Conservation (phyloP, 2,888 invertebrate species). For the Nomada goodeniana region DNA sequence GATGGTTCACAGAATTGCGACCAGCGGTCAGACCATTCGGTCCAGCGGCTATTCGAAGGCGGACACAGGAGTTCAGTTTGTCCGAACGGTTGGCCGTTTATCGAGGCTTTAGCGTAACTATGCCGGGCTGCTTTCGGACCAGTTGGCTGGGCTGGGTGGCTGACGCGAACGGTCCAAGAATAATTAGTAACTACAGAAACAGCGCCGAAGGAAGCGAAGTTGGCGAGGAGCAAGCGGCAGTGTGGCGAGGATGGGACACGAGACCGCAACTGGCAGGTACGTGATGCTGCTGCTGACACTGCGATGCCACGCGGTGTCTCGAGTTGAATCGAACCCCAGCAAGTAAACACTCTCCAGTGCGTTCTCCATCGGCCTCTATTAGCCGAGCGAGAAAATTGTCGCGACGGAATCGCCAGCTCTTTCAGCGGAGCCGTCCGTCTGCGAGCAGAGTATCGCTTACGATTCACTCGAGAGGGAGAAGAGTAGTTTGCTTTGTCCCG, state of each 20-base stretch:
- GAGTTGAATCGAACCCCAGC: slow-evolving; percentile 19
- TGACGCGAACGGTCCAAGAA: slow-evolving; percentile 60
- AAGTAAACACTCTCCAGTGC: slow-evolving; percentile 8
- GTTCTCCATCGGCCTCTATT: not conserved
- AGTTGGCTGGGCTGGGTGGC: slow-evolving; percentile 32
- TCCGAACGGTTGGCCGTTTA: slow-evolving; percentile 6
- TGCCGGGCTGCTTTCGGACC: slow-evolving; percentile 40
- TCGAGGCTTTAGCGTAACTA: slow-evolving; percentile 52
- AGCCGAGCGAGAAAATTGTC: slow-evolving; percentile 1
- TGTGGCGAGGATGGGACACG: slow-evolving; percentile 7
- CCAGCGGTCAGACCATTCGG: not conserved
- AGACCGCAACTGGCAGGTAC: slow-evolving; percentile 37
- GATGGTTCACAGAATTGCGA: not conserved
- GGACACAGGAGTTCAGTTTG: slow-evolving; percentile 11
- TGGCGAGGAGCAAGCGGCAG: slow-evolving; percentile 30
- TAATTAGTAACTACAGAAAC: slow-evolving; percentile 68
- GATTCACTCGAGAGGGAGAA: not conserved
- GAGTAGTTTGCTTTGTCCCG: not conserved
- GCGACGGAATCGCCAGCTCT: slow-evolving; percentile 2
- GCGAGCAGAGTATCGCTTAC: not conserved
- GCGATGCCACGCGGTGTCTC: slow-evolving; percentile 7
- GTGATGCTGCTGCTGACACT: slow-evolving; percentile 28
- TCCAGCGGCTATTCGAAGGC: not conserved
- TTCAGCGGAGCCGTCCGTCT: not conserved
- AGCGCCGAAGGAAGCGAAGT: slow-evolving; percentile 50